Conservation (phyloP, 2,113 vertebrate species). For the Uropsilus gracilis region DNA sequence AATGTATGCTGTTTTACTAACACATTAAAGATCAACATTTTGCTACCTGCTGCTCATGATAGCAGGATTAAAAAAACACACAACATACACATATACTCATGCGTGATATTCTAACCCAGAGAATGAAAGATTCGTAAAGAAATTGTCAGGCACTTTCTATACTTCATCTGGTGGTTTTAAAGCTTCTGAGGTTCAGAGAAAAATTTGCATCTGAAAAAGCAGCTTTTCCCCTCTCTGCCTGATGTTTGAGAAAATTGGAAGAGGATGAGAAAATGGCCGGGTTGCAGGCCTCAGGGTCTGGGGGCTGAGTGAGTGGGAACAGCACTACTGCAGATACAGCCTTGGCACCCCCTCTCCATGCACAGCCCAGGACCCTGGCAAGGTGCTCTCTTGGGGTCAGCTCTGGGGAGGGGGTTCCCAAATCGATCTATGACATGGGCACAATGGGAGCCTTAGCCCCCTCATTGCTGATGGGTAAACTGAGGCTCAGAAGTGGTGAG, state of each 20-base stretch:
- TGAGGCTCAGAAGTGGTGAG: background rate
- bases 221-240: background rate
- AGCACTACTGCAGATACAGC: fast-evolving
- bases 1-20: conserved; percentile 79
- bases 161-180: conserved; percentile 58
- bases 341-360: background rate
- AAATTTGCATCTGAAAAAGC: conserved; percentile 54
- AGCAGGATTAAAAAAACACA: conserved; percentile 73
- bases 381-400: background rate
- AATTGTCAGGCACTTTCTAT: conserved; percentile 33
- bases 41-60: conserved; percentile 79
- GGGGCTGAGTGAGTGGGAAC: background rate
- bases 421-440: background rate
- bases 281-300: background rate
- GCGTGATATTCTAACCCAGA: conserved; percentile 14
- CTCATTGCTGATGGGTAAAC: background rate
- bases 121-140: conserved; percentile 49
- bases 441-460: no score
- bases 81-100: conserved; percentile 55
- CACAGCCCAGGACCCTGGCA: fast-evolving
- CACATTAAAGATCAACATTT: conserved; percentile 80
- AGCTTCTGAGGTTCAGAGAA: background rate
- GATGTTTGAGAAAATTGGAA: conserved; percentile 9
- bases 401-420: no score
- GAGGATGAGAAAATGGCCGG: background rate